These are phyloP conservation scores for Paedocypris micromegethes DNA, from an alignment of 2,797 vertebrate genomes.

Conservation along the genomic window DNA sequence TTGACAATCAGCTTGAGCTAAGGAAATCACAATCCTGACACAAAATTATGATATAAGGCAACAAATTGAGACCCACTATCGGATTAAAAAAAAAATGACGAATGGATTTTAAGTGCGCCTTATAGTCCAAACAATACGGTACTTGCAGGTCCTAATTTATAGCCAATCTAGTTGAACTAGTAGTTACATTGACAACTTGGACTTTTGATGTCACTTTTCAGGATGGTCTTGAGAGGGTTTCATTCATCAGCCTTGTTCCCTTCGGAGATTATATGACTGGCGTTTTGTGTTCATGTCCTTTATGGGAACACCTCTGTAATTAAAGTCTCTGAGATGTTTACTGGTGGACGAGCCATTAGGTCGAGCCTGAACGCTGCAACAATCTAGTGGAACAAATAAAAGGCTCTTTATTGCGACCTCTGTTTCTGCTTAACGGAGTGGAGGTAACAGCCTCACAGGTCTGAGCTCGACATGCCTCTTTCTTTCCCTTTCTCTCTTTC, in stretches of 20 bases:
- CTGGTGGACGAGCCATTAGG: constrained; percentile 33
- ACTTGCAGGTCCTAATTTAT: too few species aligned
- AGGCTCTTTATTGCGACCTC: constrained; percentile 43
- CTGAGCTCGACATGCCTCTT: constrained; percentile 17
- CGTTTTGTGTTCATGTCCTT: constrained; percentile 27
- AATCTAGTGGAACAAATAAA: constrained; percentile 43
- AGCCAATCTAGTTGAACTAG: too few species aligned
- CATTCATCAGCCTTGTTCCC: constrained; percentile 15
- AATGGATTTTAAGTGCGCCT: too few species aligned
- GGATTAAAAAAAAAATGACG: too few species aligned
- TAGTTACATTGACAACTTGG: too few species aligned
- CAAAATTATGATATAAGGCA: too few species aligned
- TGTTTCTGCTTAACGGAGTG: constrained; percentile 49
- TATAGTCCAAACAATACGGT: too few species aligned
- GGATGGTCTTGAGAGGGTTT: too few species aligned
- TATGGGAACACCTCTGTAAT: constrained; percentile 36
- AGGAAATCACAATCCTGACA: too few species aligned
- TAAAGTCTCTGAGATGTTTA: constrained; percentile 42
- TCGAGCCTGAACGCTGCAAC: constrained; percentile 27
- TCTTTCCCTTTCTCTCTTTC: constrained; percentile 22
- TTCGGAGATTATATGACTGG: constrained; percentile 9
- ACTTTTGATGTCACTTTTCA: too few species aligned
- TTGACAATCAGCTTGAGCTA: too few species aligned
- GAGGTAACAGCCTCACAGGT: constrained; percentile 43
- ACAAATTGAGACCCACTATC: too few species aligned